Base-by-base conservation (phyloP, 2,797 vertebrate species). In the Miichthys miiuy region DNA sequence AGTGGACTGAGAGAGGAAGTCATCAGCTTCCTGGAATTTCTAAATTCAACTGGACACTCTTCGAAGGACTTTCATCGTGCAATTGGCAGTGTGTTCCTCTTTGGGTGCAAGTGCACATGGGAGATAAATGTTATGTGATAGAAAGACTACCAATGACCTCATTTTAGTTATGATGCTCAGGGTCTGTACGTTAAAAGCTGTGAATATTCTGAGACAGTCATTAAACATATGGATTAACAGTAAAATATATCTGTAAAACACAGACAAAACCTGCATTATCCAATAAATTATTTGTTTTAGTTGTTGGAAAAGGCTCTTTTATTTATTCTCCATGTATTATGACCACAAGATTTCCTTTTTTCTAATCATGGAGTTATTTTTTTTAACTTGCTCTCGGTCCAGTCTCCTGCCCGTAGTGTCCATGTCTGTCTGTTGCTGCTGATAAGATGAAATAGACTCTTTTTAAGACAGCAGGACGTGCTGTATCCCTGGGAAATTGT, bases 11-110 rank as follows among this genome's bases (percentile, higher is more conserved):
- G 72, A 86, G 61, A 82, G 85, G 86, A 91, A 90, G 88, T 82
- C 79, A 87, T 91, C 88, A 88, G 87, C 83, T 91, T 92, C 82
- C 82, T 87, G 90, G 83, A 92, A 89, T 87, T 88, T 88, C 76
- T 80, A 79, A 84, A 88, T 87, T 79, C 6, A 5, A 86, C 80
- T 79, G 76, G 77, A 87, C 84, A 80, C 68, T 80, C 52, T 80
- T 70, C 61, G 75, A 82, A 69, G 57, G 72, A 82, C 84, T 88
- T 88, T 77, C 71, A 85, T 90, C 72, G 84, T 83, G 70, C 66
- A 71, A 81, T 60, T 18, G 25, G 73, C 60, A 72, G 78, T 47
- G 80, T 81, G 65, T 68, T 75, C 67, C 52, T 48, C 38, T 52
- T 69, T 44, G 38, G 60, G 34, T 51, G 63, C 46, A 34, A 75